Percentiles rank a stretch among this genome's conserved stretches.
These are phyloP conservation scores for Ophiodon elongatus DNA, from an alignment of 2,113 vertebrate genomes.

Conservation along the genomic window DNA sequence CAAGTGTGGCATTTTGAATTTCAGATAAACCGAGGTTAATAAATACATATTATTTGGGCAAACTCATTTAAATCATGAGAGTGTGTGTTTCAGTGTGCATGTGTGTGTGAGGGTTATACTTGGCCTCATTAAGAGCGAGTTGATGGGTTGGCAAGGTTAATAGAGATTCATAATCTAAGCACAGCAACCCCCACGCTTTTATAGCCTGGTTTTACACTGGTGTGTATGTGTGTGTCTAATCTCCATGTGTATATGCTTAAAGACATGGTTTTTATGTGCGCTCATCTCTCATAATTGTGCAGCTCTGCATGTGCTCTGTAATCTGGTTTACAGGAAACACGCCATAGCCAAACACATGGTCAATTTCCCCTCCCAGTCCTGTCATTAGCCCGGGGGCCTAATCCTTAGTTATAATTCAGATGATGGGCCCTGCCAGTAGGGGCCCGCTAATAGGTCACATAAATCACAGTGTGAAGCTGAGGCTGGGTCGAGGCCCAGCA, in stretches of 20 bases:
- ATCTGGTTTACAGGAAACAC: slow-evolving; percentile 77
- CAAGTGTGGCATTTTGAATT: slow-evolving; percentile 52
- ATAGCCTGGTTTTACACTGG: slow-evolving; percentile 54
- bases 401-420: slow-evolving; percentile 85
- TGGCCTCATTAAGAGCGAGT: slow-evolving; percentile 74
- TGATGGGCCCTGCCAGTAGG: slow-evolving; percentile 80
- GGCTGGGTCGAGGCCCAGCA: slow-evolving; percentile 72
- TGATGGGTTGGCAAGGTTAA: slow-evolving; percentile 77
- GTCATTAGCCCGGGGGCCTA: slow-evolving; percentile 75
- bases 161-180: slow-evolving; percentile 78
- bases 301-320: slow-evolving; percentile 67
- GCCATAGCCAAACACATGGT: slow-evolving; percentile 72
- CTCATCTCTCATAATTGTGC: slow-evolving; percentile 61
- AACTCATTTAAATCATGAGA: slow-evolving; percentile 61
- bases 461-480: slow-evolving; percentile 71
- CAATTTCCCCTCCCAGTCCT: slow-evolving; percentile 63
- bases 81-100: slow-evolving; percentile 21
- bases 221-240: slow-evolving; percentile 55
- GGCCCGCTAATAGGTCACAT: slow-evolving; percentile 84
- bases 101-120: slow-evolving; percentile 43
- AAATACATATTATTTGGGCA: slow-evolving; percentile 44
- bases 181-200: slow-evolving; percentile 61
- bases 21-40: slow-evolving; percentile 40
- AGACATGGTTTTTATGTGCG: slow-evolving; percentile 56
- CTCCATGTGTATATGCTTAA: slow-evolving; percentile 41